Conservation (phyloP, 2,113 vertebrate genomes). For the Coptodon rendalli region DNA sequence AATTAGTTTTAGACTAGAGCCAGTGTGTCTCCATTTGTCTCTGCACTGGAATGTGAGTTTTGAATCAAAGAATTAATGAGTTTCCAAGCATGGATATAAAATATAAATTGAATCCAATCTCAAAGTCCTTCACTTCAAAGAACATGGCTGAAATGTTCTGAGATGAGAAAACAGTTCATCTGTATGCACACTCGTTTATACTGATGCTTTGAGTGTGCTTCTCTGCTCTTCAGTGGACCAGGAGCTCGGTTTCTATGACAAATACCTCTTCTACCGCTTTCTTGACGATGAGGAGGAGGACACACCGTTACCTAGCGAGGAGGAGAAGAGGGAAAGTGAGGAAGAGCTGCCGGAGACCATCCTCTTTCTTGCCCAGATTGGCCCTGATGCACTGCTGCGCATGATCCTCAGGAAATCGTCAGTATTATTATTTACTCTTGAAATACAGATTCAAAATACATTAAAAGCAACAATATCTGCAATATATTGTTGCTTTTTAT, state of each 20-base stretch:
- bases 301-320: constrained; percentile 86
- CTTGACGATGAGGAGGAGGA: constrained; percentile 92
- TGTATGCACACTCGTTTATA: neutral
- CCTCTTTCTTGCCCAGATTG: constrained; percentile 90
- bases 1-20: neutral
- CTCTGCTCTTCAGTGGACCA: constrained; percentile 81
- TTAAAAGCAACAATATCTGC: neutral
- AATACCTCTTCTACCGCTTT: constrained; percentile 97
- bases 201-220: neutral
- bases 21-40: neutral
- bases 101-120: neutral
- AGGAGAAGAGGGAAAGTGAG: constrained; percentile 93
- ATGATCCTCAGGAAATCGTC: constrained; percentile 96
- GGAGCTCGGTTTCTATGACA: constrained; percentile 94
- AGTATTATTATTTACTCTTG: constrained; percentile 40
- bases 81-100: neutral
- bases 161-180: neutral
- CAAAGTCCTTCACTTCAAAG: neutral
- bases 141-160: neutral
- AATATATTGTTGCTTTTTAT: neutral
- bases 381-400: constrained; percentile 94
- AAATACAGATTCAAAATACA: neutral
- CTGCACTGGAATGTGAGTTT: neutral
- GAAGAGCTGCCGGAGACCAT: constrained; percentile 94
- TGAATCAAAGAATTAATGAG: neutral